Evolutionary conservation across 1,140 invertebrate genomes (phyloP), one percentile per base, ranked within the genome.

Genomic region (Bombus terrestris): DNA sequence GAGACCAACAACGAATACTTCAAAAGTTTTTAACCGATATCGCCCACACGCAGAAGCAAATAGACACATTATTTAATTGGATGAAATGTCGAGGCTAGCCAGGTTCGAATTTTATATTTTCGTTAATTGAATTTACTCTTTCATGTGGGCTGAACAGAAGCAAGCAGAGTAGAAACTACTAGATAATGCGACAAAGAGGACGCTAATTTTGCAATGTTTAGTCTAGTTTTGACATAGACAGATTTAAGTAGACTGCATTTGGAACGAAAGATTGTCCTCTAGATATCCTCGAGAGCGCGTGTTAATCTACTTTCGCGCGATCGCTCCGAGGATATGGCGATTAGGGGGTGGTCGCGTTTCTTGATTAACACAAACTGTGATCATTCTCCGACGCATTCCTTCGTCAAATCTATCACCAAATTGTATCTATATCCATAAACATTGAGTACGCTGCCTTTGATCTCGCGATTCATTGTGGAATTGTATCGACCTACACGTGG

Each of bases 121-220:
- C n/a, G 15, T 35, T 66, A 6, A 18, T 66, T 35, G 13, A 35
- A 22, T 68, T 37, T 35, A 2, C 47, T 53, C 18, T 35, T 18
- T 18, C 15, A 0, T 0, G 15, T 0, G 2, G 1, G 1, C 32
- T 3, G n/a, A 1, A 0, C 32, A 25, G 1, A 28, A 59, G 5
- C 22, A 62, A 3, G 0, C 22, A 62, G 1, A n/a, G 59, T n/a
- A 13, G 2, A n/a, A n/a, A 10, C 3, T 28, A 13, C 12, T 5
- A 13, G 2, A n/a, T 3, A 5, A 5, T 0, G 12, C 25, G 59
- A 62, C 12, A 13, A 25, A 12, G 59, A n/a, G 28, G 0, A 18
- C 15, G 47, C 1, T 1, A 8, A 53, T 53, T 53, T 22, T 53
- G 1, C 18, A 53, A 53, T 2, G 47, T 22, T 22, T 53, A 18